Conservation (phyloP, 2,113 vertebrate genomes). For the Microtus montanus region DNA sequence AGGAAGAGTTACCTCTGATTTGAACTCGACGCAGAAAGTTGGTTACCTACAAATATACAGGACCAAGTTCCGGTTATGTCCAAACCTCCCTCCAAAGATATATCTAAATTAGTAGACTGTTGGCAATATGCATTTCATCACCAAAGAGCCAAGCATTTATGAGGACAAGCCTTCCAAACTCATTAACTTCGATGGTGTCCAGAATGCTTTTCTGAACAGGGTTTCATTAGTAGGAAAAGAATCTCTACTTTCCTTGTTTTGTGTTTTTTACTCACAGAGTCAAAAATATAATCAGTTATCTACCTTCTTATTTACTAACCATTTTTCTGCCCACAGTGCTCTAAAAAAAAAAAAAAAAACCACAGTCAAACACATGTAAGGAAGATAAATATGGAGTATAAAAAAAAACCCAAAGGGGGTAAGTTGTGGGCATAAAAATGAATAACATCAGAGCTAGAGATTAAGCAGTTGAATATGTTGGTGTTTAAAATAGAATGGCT, state of each 20-base stretch:
- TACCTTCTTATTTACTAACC: constrained; percentile 59
- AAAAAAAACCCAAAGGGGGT: constrained; percentile 46
- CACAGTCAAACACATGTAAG: constrained; percentile 63
- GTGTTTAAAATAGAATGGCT: constrained; percentile 71
- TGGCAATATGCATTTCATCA: constrained; percentile 67
- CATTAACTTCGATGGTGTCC: constrained; percentile 67
- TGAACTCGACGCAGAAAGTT: constrained; percentile 19
- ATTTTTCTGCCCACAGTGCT: constrained; percentile 55
- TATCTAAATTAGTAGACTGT: constrained; percentile 44
- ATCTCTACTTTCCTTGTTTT: constrained; percentile 42
- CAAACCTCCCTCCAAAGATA: constrained; percentile 29
- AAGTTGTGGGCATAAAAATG: constrained; percentile 70
- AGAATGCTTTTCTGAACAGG: constrained; percentile 69
- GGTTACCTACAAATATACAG: not conserved
- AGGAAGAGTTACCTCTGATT: not conserved
- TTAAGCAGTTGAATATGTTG: constrained; percentile 65
- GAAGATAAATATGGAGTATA: constrained; percentile 71
- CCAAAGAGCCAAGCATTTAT: constrained; percentile 65
- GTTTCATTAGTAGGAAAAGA: constrained; percentile 47
- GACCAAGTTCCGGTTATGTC: not conserved
- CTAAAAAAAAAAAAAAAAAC: constrained; percentile 58
- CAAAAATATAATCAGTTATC: constrained; percentile 59
- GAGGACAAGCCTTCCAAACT: constrained; percentile 63
- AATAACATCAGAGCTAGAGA: constrained; percentile 65
- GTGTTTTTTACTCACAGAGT: constrained; percentile 51